Percentiles rank a stretch among this genome's conserved stretches.
phyloP scores from a whole-genome alignment of 1,140 invertebrate species.

The Halyomorpha halys region DNA sequence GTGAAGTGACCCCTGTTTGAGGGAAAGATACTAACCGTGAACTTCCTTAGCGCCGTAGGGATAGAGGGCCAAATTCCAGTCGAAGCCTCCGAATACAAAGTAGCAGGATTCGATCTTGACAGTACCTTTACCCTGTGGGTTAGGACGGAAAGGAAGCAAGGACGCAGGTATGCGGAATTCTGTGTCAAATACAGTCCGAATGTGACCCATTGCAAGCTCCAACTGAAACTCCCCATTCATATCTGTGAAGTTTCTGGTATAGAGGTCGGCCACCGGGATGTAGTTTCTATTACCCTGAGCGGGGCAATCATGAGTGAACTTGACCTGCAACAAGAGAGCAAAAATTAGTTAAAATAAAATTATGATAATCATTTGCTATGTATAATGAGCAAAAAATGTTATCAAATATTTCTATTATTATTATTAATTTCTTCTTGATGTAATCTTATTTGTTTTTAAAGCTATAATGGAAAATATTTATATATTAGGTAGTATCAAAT shows the following conservation, averaged over 20 bases:
- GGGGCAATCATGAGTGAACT: slow-evolving; percentile 63
- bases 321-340: slow-evolving; percentile 38
- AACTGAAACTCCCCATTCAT: slow-evolving; percentile 74
- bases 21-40: slow-evolving; percentile 33
- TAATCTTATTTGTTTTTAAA: too few species aligned
- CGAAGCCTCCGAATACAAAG: slow-evolving; percentile 68
- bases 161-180: slow-evolving; percentile 50
- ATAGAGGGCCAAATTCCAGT: slow-evolving; percentile 71
- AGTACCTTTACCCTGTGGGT: slow-evolving; percentile 27
- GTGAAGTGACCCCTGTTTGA: not conserved
- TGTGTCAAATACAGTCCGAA: slow-evolving; percentile 64
- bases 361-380: too few species aligned
- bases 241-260: slow-evolving; percentile 65
- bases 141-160: slow-evolving; percentile 28
- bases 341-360: too few species aligned
- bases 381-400: too few species aligned
- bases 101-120: slow-evolving; percentile 55
- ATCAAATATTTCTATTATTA: too few species aligned
- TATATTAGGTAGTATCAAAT: too few species aligned
- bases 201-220: slow-evolving; percentile 66
- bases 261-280: slow-evolving; percentile 65
- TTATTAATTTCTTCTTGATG: too few species aligned
- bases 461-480: too few species aligned
- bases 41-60: slow-evolving; percentile 48
- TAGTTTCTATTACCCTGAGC: slow-evolving; percentile 70